Evolutionary conservation across 2,888 invertebrate species (phyloP).

Genomic region (Rotaria socialis): DNA sequence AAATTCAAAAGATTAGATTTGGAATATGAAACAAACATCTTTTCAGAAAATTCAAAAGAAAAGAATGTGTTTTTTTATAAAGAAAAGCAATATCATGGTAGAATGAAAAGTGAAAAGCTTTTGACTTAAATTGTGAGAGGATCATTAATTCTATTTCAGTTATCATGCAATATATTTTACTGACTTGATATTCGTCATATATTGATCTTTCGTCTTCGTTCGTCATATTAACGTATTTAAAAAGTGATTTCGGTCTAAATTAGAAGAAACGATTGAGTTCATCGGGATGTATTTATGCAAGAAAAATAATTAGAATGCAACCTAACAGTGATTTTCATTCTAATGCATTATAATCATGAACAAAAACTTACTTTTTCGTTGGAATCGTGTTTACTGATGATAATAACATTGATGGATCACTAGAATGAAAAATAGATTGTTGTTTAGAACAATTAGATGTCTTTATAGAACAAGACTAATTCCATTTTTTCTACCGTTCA

Average conservation of each 20-base stretch:
- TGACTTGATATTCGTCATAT: not conserved
- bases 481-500: not conserved
- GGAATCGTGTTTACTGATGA: not conserved
- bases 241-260: slow-evolving; percentile 11
- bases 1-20: too few relatives aligned
- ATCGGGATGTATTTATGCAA: not conserved
- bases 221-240: not conserved
- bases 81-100: too few relatives aligned
- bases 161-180: not conserved
- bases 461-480: too few relatives aligned
- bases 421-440: not conserved
- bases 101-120: too few relatives aligned
- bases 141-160: too few relatives aligned
- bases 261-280: not conserved
- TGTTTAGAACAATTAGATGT: not conserved
- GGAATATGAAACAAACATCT: too few relatives aligned
- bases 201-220: not conserved
- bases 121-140: too few relatives aligned
- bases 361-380: not conserved
- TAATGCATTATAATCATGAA: not conserved
- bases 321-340: not conserved
- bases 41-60: too few relatives aligned
- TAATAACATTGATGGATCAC: not conserved
- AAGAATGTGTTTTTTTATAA: not conserved
- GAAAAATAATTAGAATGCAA: not conserved